These are phyloP conservation scores for Meteorus colon DNA, from an alignment of 2,888 invertebrate species.

Conservation along the genomic window DNA sequence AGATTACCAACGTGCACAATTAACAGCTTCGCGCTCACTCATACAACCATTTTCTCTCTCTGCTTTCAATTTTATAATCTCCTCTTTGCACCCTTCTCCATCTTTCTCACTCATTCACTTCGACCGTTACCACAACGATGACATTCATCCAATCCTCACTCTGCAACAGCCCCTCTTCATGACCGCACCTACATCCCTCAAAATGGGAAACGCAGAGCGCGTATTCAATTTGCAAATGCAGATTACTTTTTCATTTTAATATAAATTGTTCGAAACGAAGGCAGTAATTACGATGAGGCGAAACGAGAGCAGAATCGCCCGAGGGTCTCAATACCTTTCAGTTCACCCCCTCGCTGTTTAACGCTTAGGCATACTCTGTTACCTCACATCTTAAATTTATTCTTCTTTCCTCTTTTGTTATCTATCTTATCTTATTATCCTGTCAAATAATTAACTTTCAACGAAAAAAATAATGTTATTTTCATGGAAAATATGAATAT, in stretches of 20 bases:
- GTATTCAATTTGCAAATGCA: slow-evolving; percentile 70
- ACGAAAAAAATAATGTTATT: neutral
- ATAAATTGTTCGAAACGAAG: slow-evolving; percentile 70
- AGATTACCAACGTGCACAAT: slow-evolving; percentile 32
- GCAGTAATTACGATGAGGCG: slow-evolving; percentile 64
- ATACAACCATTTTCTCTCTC: slow-evolving; percentile 29
- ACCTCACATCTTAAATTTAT: neutral
- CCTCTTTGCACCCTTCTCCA: slow-evolving; percentile 19
- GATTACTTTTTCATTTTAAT: slow-evolving; percentile 71
- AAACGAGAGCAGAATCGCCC: slow-evolving; percentile 21
- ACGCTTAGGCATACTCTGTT: neutral
- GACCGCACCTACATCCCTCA: slow-evolving; percentile 26
- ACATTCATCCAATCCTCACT: slow-evolving; percentile 70
- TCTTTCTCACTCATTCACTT: slow-evolving; percentile 7
- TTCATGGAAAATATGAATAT: neutral
- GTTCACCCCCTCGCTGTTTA: neutral
- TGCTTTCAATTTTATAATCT: slow-evolving; percentile 59
- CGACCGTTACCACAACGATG: slow-evolving; percentile 35
- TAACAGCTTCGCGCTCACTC: neutral
- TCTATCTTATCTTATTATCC: neutral
- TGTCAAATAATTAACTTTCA: neutral
- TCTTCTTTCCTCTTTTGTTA: neutral
- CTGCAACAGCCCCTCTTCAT: slow-evolving; percentile 75
- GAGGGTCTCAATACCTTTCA: slow-evolving; percentile 18
- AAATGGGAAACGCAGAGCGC: slow-evolving; percentile 51